Percentiles rank a stretch among this genome's conserved stretches.
These are phyloP conservation scores for Oeneis ivallda DNA, from an alignment of 2,888 invertebrate species.

Conservation along the genomic window DNA sequence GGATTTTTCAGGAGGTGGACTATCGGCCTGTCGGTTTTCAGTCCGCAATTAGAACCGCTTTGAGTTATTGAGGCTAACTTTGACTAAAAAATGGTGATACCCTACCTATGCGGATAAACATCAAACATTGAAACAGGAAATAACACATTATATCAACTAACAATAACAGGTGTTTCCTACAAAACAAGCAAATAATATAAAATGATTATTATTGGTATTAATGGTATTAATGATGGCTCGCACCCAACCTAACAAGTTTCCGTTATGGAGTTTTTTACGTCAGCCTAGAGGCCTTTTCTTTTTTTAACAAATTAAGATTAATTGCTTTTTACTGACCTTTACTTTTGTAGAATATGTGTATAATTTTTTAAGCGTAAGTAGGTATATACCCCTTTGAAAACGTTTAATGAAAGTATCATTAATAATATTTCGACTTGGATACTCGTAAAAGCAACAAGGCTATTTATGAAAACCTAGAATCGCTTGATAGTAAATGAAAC, in stretches of 20 bases:
- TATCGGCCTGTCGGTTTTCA: too few species aligned
- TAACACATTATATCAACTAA: not conserved
- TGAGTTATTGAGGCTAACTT: too few species aligned
- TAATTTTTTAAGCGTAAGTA: too few species aligned
- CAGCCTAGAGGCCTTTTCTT: conserved; percentile 5
- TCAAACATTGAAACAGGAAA: not conserved
- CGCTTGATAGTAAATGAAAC: too few species aligned
- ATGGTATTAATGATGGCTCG: conserved; percentile 40
- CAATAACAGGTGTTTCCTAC: conserved; percentile 17
- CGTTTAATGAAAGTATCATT: too few species aligned
- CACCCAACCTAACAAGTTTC: conserved; percentile 24
- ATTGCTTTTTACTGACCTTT: conserved; percentile 14
- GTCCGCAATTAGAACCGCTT: too few species aligned
- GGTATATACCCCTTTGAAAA: not conserved
- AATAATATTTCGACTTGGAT: too few species aligned
- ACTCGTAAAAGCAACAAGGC: too few species aligned
- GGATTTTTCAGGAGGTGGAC: too few species aligned
- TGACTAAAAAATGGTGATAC: too few species aligned
- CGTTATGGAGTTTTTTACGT: conserved; percentile 22
- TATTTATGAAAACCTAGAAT: too few species aligned
- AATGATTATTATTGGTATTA: conserved; percentile 42
- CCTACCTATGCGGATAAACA: too few species aligned
- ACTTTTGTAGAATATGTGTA: not conserved
- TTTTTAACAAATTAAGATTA: conserved; percentile 30
- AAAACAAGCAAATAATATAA: conserved; percentile 22